These are phyloP conservation scores for Desmodus rotundus DNA, from an alignment of 2,113 vertebrate species.

Conservation along the genomic window DNA sequence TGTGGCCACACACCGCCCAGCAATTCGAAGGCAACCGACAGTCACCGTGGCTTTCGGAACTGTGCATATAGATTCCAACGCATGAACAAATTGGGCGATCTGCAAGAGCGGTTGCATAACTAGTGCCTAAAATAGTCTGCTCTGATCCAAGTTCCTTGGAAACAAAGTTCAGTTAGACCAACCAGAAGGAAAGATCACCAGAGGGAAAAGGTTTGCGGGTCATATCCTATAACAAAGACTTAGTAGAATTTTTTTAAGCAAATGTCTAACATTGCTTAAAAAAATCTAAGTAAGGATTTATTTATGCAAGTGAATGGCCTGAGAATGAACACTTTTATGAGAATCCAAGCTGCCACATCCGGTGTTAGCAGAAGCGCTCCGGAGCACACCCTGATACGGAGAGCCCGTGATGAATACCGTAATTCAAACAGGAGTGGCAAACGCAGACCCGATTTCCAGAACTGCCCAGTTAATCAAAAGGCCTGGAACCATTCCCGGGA, in stretches of 20 bases:
- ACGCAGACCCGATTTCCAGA: conserved; percentile 36
- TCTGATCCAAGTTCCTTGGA: background rate
- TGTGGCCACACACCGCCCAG: background rate
- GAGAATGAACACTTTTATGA: background rate
- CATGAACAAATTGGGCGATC: background rate
- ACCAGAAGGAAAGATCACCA: background rate
- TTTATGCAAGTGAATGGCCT: background rate
- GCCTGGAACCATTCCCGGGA: conserved; percentile 52
- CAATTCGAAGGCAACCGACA: background rate
- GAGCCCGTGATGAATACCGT: conserved; percentile 8
- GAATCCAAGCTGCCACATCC: conserved; percentile 29
- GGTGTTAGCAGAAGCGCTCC: conserved; percentile 37
- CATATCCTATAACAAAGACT: background rate
- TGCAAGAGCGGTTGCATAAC: background rate
- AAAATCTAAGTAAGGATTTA: conserved; percentile 29
- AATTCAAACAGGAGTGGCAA: conserved; percentile 38
- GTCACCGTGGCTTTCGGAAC: background rate
- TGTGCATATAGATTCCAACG: background rate
- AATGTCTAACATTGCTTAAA: background rate
- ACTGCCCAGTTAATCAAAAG: conserved; percentile 61
- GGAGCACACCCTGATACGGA: background rate
- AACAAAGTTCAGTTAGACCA: background rate
- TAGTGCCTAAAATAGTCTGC: background rate
- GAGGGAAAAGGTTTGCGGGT: background rate
- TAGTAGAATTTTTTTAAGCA: background rate